These are phyloP conservation scores for Ifrita kowaldi DNA, from an alignment of 2,113 vertebrate genomes.

Conservation along the genomic window DNA sequence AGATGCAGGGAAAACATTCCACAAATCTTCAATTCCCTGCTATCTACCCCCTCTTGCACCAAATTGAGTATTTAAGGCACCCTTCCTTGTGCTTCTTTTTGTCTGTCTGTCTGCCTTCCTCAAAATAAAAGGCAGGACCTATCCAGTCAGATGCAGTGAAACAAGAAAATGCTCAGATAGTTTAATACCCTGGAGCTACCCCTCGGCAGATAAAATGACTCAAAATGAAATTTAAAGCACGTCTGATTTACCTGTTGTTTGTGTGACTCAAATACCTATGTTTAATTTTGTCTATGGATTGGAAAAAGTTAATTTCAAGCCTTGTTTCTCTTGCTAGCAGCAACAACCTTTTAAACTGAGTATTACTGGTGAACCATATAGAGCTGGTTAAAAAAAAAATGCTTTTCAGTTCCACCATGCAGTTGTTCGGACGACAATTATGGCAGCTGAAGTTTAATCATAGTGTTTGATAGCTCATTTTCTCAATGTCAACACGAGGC, in stretches of 20 bases:
- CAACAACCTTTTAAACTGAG: constrained; percentile 75
- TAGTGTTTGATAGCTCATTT: constrained; percentile 87
- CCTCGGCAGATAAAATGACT: constrained; percentile 14
- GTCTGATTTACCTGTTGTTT: constrained; percentile 72
- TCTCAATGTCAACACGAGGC: constrained; percentile 90
- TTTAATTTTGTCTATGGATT: constrained; percentile 73
- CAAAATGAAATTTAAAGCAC: constrained; percentile 54
- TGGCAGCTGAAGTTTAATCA: constrained; percentile 85
- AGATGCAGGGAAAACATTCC: not conserved
- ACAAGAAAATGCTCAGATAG: constrained; percentile 18
- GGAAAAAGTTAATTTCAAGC: constrained; percentile 79
- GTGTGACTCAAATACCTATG: constrained; percentile 69
- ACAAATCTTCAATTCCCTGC: not conserved
- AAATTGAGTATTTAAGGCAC: not conserved
- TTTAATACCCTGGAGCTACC: constrained; percentile 36
- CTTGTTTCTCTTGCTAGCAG: constrained; percentile 75
- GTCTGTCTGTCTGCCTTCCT: not conserved
- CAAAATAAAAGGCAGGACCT: constrained; percentile 1
- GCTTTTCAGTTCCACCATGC: constrained; percentile 75
- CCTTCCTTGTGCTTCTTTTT: not conserved
- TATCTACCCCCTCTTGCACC: not conserved
- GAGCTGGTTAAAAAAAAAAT: constrained; percentile 66
- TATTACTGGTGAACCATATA: constrained; percentile 71
- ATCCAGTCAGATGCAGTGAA: constrained; percentile 9
- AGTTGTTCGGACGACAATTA: constrained; percentile 83